A percentile compares a stretch with the other conserved stretches of the same genome.
Evolutionary conservation across 2,888 invertebrate genomes (phyloP).

Genomic region (Drosophila nigricruria): DNA sequence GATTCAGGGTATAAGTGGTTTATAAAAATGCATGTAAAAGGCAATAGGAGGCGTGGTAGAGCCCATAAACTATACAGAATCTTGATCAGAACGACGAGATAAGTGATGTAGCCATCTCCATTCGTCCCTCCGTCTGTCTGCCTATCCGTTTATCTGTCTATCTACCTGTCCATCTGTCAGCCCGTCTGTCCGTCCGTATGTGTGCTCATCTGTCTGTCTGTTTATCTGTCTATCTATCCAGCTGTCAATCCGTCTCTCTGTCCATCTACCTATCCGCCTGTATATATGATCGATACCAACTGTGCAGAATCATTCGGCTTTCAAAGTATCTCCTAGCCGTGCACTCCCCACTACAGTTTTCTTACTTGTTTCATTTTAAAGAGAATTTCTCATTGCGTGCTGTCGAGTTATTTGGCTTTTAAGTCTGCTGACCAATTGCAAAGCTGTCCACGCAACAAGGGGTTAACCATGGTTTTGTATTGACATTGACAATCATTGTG

Average conservation of each 20-base stretch:
- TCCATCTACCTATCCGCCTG: background rate
- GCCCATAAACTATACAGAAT: background rate
- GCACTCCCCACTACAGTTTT: background rate
- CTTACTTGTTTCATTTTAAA: conserved; percentile 16
- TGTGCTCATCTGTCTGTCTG: background rate
- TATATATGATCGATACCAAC: background rate
- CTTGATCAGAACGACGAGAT: background rate
- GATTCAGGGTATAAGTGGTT: background rate
- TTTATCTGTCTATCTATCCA: background rate
- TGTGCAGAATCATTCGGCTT: background rate
- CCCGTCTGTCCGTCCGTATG: background rate
- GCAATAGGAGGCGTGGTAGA: background rate
- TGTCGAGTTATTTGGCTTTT: conserved; percentile 37
- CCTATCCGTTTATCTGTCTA: background rate
- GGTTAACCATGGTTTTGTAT: conserved; percentile 61
- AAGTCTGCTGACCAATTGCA: conserved; percentile 30
- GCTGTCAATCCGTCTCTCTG: background rate
- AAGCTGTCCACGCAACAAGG: conserved; percentile 45
- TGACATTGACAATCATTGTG: conserved; percentile 73
- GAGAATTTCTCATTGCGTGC: conserved; percentile 56
- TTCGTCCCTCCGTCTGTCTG: background rate
- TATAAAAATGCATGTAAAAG: background rate
- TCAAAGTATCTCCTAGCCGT: background rate
- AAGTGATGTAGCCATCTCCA: no score
- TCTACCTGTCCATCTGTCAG: background rate